Conservation (phyloP, 1,140 invertebrate species). For the Spodoptera frugiperda region DNA sequence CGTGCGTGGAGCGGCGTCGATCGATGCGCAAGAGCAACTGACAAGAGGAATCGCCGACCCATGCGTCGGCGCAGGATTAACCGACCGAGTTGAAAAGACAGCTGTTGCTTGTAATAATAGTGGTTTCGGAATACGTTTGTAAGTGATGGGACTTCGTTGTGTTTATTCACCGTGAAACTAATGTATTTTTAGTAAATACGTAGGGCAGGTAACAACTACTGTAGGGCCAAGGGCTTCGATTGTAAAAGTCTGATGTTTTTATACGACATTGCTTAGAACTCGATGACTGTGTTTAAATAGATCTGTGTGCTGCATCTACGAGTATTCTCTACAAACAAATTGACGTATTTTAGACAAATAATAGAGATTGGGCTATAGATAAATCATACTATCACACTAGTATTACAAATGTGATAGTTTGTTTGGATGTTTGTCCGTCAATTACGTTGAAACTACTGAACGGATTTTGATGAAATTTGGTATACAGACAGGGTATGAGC, state of each 20-base stretch:
- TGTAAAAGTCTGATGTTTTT: constrained; percentile 52
- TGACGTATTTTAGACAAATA: too few relatives aligned
- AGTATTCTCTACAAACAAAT: too few relatives aligned
- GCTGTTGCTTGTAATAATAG: not conserved
- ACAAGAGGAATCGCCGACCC: constrained; percentile 66
- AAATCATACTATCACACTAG: too few relatives aligned
- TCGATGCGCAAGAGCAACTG: constrained; percentile 82
- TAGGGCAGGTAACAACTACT: constrained; percentile 78
- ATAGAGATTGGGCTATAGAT: too few relatives aligned
- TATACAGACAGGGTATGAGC: too few relatives aligned
- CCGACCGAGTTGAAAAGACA: constrained; percentile 61
- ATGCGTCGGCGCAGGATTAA: constrained; percentile 77
- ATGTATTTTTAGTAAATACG: constrained; percentile 82
- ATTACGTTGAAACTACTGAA: too few relatives aligned
- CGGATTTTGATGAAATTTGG: too few relatives aligned
- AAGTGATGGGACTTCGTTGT: constrained; percentile 55
- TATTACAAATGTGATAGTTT: too few relatives aligned
- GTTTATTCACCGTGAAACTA: constrained; percentile 79
- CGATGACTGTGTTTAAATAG: too few relatives aligned
- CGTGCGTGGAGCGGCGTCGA: constrained; percentile 59
- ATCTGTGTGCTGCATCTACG: too few relatives aligned
- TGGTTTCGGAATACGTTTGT: constrained; percentile 33
- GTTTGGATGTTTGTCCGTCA: too few relatives aligned
- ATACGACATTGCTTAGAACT: constrained; percentile 13
- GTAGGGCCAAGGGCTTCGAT: constrained; percentile 76